Evolutionary conservation across 2,113 vertebrate species (phyloP).

Genomic region (Proteles cristata): DNA sequence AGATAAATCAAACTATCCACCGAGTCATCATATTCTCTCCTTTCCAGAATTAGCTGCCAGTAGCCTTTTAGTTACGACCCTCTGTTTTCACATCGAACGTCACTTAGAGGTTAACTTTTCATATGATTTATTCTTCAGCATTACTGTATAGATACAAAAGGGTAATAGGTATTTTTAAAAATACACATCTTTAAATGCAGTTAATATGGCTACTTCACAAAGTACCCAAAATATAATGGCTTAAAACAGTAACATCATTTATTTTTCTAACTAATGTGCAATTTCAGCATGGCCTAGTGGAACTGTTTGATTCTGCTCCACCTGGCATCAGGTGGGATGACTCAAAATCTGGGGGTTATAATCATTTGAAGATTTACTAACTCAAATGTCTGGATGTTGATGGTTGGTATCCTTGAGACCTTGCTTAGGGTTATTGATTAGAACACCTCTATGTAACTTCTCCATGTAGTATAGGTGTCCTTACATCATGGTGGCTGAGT

Average conservation of each 20-base stretch:
- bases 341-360: neutral
- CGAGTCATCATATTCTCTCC: neutral
- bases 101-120: neutral
- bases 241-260: neutral
- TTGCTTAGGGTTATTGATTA: neutral
- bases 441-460: neutral
- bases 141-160: neutral
- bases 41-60: neutral
- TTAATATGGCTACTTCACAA: neutral
- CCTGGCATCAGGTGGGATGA: rapidly evolving
- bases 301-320: neutral
- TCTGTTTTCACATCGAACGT: neutral
- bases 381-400: neutral
- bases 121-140: neutral
- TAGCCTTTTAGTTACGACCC: neutral
- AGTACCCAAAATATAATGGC: neutral
- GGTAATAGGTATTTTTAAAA: neutral
- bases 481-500: neutral
- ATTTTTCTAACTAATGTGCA: neutral
- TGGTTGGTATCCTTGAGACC: neutral
- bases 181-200: neutral
- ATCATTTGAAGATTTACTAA: neutral
- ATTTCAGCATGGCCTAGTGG: neutral
- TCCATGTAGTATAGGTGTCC: neutral
- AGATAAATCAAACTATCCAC: neutral